Evolutionary conservation across 2,888 invertebrate species (phyloP), one percentile per base, ranked within the genome.

Genomic region (Encarsia formosa): DNA sequence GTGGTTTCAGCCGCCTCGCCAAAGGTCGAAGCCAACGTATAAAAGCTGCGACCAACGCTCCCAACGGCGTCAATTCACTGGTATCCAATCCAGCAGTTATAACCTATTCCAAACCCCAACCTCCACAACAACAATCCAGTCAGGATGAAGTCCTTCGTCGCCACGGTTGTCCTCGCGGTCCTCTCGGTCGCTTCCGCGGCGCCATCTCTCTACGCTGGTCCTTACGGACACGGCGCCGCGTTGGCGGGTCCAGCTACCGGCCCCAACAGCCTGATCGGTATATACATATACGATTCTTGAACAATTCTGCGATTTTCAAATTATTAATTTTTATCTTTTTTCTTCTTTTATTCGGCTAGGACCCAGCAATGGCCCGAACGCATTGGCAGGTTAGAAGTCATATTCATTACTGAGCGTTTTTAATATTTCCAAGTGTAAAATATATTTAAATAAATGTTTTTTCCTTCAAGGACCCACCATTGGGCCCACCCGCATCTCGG

Each of bases 401-500:
- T n/a, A n/a, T n/a, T n/a, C n/a, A n/a, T n/a, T n/a, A n/a, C n/a
- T n/a, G n/a, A n/a, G n/a, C n/a, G n/a, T n/a, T n/a, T n/a, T n/a
- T n/a, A n/a, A n/a, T n/a, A n/a, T n/a, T n/a, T n/a, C n/a, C n/a
- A n/a, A n/a, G n/a, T n/a, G n/a, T n/a, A n/a, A n/a, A n/a, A n/a
- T n/a, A n/a, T n/a, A n/a, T n/a, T n/a, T n/a, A n/a, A n/a, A n/a
- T n/a, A n/a, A n/a, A n/a, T n/a, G n/a, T n/a, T n/a, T n/a, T n/a
- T n/a, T n/a, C n/a, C n/a, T n/a, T n/a, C n/a, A n/a, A n/a, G 73
- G 73, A 42, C 72, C 73, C 0, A 61, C 59, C 0, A 61, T 59
- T 1, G 73, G 73, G 49, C 73, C 72, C 4, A 67, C 70, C 11
- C 63, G 64, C 19, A 58, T 73, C 31, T 71, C 72, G 8, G 73